Conservation (phyloP, 2,797 vertebrate genomes). For the Cottoperca gobio region DNA sequence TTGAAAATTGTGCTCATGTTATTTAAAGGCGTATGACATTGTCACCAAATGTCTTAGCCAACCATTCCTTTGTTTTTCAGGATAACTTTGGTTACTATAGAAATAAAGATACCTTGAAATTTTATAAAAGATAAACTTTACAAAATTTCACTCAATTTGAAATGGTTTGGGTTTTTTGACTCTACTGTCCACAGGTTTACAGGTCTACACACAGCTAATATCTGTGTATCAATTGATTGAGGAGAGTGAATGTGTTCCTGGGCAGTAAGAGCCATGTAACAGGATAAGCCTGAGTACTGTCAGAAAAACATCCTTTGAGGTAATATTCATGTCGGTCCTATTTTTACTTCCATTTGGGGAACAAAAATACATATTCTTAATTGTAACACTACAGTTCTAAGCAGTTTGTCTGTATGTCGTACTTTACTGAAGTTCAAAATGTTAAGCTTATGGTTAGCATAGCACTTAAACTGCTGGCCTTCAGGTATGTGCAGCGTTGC, state of each 20-base stretch:
- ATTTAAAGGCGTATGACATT: no score
- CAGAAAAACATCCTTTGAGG: background rate
- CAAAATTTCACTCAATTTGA: background rate
- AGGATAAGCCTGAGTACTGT: background rate
- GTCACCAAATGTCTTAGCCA: no score
- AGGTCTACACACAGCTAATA: no score
- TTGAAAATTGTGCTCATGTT: no score
- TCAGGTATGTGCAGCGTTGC: background rate
- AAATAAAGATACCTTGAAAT: no score
- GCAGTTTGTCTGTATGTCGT: background rate
- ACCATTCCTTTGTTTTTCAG: no score
- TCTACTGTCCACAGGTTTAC: background rate
- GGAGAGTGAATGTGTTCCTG: background rate
- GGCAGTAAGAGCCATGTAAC: background rate
- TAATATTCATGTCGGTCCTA: background rate
- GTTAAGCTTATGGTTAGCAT: background rate
- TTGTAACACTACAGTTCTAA: background rate
- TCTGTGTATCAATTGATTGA: no score
- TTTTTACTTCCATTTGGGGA: no score
- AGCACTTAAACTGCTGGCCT: background rate
- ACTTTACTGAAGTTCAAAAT: background rate
- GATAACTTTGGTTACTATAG: no score
- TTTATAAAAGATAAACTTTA: no score
- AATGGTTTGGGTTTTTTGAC: no score
- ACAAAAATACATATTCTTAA: no score